A percentile compares a stretch with the other conserved stretches of the same genome.
Conservation (phyloP, 2,797 vertebrate species). For the Capromys pilorides region DNA sequence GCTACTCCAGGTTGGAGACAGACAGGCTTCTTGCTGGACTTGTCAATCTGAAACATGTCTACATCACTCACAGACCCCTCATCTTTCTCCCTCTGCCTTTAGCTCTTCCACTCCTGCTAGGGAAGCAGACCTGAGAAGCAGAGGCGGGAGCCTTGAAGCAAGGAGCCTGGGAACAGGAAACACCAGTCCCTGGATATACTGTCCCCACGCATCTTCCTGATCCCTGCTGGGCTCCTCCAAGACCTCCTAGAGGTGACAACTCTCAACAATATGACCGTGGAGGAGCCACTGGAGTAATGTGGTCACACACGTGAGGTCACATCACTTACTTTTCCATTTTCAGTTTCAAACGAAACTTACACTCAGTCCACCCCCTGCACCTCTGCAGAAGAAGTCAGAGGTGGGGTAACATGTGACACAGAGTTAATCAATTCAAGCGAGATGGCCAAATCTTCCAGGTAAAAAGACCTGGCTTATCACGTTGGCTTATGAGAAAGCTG, state of each 20-base stretch:
- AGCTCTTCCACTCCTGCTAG: neutral
- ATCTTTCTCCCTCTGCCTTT: neutral
- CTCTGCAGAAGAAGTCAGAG: too few relatives aligned
- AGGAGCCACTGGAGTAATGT: neutral
- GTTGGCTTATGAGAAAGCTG: neutral
- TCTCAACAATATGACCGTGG: neutral
- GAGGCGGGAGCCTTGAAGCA: neutral
- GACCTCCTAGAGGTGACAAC: neutral
- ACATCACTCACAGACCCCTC: neutral
- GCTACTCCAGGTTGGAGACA: neutral
- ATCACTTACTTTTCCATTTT: too few relatives aligned
- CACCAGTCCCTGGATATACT: neutral
- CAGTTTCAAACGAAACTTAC: too few relatives aligned
- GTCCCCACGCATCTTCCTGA: neutral
- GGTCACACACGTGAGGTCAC: neutral
- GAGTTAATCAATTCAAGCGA: neutral
- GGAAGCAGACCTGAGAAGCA: neutral
- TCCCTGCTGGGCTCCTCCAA: neutral
- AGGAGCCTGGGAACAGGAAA: neutral
- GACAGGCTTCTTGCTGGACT: neutral
- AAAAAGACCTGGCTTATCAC: neutral
- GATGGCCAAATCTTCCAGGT: conserved; percentile 28
- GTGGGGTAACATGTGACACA: neutral
- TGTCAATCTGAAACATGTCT: neutral
- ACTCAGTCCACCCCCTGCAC: too few relatives aligned